Evolutionary conservation across 2,797 vertebrate species (phyloP).

Genomic region (Eremophila alpestris): DNA sequence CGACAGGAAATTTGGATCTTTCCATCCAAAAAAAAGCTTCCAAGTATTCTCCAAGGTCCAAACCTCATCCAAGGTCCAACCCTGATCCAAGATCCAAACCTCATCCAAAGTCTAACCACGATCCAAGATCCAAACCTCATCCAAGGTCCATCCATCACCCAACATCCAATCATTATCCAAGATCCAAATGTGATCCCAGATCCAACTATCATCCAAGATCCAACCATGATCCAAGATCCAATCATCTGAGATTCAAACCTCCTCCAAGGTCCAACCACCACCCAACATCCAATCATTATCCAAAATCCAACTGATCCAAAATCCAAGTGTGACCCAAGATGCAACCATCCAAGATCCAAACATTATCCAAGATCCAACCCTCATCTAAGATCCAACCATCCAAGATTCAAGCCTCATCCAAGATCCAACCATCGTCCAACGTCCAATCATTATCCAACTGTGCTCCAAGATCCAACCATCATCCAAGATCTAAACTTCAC

Average conservation of each 20-base stretch:
- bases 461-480: background rate
- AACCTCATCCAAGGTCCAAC: accelerated
- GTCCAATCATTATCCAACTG: too few relatives aligned
- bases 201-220: accelerated
- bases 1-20: background rate
- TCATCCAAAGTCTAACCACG: background rate
- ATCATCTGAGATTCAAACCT: background rate
- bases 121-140: background rate
- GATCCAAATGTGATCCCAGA: accelerated
- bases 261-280: background rate
- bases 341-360: background rate
- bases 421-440: background rate
- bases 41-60: background rate
- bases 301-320: background rate
- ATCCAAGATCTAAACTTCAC: too few relatives aligned
- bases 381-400: background rate
- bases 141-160: background rate
- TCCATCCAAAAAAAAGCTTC: background rate
- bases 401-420: background rate
- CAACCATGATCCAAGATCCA: background rate
- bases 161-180: background rate
- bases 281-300: background rate
- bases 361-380: accelerated
- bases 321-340: accelerated
- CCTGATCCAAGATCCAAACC: background rate